Evolutionary conservation across 2,888 invertebrate genomes (phyloP).

Genomic region (Eucera pruinosa): DNA sequence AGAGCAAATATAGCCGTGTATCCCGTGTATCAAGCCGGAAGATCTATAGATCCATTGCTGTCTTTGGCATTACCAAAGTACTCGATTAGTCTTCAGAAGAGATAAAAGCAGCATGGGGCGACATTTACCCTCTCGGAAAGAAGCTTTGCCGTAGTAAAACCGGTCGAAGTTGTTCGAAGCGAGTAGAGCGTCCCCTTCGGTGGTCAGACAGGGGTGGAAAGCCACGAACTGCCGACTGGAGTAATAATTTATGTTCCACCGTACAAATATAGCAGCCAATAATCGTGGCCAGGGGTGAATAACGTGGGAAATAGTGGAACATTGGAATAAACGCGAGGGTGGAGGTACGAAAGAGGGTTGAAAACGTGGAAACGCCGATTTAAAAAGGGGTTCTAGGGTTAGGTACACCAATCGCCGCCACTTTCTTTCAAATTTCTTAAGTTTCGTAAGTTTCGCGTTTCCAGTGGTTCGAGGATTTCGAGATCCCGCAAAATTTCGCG

Average conservation of each 20-base stretch:
- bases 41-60: background rate
- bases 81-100: constrained; percentile 30
- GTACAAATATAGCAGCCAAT: constrained; percentile 61
- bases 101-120: constrained; percentile 21
- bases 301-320: background rate
- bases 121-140: constrained; percentile 30
- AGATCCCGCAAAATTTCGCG: too few relatives aligned
- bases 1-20: too few relatives aligned
- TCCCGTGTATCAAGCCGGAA: background rate
- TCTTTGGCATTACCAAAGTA: background rate
- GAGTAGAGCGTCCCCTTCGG: constrained; percentile 10
- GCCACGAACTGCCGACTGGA: constrained; percentile 24
- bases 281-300: constrained; percentile 47
- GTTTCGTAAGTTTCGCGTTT: too few relatives aligned
- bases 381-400: too few relatives aligned
- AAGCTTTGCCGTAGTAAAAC: constrained; percentile 28
- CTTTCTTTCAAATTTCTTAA: too few relatives aligned
- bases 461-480: too few relatives aligned
- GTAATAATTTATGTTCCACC: constrained; percentile 65
- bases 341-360: background rate
- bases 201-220: constrained; percentile 42
- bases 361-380: background rate
- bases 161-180: too few relatives aligned
- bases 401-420: too few relatives aligned
- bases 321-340: background rate